Evolutionary conservation across 2,888 invertebrate genomes (phyloP), one percentile per base, ranked within the genome.

Genomic region (Xestia sexstrigata): DNA sequence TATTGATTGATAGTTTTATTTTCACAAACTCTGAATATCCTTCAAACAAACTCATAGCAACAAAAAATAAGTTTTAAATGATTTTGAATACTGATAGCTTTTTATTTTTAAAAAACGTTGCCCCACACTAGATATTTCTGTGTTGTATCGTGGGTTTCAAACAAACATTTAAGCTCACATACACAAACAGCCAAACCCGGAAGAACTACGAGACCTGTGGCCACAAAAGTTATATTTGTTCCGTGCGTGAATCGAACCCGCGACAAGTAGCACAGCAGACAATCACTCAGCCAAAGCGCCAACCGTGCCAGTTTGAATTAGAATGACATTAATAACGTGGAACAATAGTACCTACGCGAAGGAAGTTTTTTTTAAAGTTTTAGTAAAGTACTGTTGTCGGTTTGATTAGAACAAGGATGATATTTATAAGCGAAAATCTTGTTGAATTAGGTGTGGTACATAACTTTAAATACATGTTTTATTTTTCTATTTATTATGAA

Each of bases 1-100:
- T n/a, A n/a, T n/a, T 80, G 39, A 78, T 26, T 65, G 70, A 77
- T 75, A 63, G 7, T 70, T 71, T 58, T 42, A 76, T 35, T 55
- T 72, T 77, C 62, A 72, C 49, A 20, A 67, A 76, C 49, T 15
- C 35, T 17, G 11, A 76, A 17, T 55, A 45, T 63, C 1, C 11
- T 23, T 66, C 35, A 66, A 13, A 66, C 20, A 47, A 17, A 6
- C 26, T 60, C 39, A 49, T 49, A n/a, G 30, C 4, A 30, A 26
- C 20, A 52, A 30, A 63, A n/a, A 35, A 1, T 20, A 2, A 47
- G 20, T 55, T 13, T 17, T 35, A 42, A 35, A 30, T 42, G 13
- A 60, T 26, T 70, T 35, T 66, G 23, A 2, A 35, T 70, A 45
- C 6, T 4, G 2, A 15, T 11, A 0, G 5, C 13, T 8, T 23